These are phyloP conservation scores for Drosophila paramelanica DNA, from an alignment of 2,888 invertebrate species.

Conservation along the genomic window DNA sequence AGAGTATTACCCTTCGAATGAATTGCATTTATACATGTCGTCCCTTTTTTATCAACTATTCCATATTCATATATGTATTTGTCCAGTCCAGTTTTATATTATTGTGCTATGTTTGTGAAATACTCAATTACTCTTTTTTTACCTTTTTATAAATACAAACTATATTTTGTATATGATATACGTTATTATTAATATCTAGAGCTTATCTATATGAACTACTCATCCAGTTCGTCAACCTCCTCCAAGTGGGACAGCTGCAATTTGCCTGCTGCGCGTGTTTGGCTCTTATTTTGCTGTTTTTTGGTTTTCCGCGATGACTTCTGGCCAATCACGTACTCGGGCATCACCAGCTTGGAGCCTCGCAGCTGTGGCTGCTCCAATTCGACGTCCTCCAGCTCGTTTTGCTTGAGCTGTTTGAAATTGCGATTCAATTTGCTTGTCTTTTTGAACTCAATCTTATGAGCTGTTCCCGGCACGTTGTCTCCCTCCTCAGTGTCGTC, in stretches of 20 bases:
- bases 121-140: conserved; percentile 38
- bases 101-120: conserved; percentile 19
- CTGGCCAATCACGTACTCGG: conserved; percentile 92
- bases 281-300: conserved; percentile 78
- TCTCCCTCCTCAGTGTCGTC: conserved; percentile 34
- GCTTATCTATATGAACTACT: conserved; percentile 15
- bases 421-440: conserved; percentile 78
- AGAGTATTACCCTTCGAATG: conserved; percentile 38
- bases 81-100: conserved; percentile 1
- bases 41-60: conserved; percentile 5
- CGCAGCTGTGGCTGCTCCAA: conserved; percentile 86
- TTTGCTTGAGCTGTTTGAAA: conserved; percentile 69
- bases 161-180: conserved; percentile 22
- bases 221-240: conserved; percentile 63
- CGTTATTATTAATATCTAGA: neutral
- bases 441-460: conserved; percentile 83
- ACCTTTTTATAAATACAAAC: conserved; percentile 29
- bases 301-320: conserved; percentile 81
- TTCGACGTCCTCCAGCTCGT: conserved; percentile 77
- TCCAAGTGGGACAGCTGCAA: conserved; percentile 87
- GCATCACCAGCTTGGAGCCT: conserved; percentile 91
- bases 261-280: conserved; percentile 73
- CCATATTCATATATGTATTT: conserved; percentile 1
- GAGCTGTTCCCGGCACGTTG: neutral
- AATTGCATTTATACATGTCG: conserved; percentile 40